These are phyloP conservation scores for Muscina levida DNA, from an alignment of 2,888 invertebrate species.

Conservation along the genomic window DNA sequence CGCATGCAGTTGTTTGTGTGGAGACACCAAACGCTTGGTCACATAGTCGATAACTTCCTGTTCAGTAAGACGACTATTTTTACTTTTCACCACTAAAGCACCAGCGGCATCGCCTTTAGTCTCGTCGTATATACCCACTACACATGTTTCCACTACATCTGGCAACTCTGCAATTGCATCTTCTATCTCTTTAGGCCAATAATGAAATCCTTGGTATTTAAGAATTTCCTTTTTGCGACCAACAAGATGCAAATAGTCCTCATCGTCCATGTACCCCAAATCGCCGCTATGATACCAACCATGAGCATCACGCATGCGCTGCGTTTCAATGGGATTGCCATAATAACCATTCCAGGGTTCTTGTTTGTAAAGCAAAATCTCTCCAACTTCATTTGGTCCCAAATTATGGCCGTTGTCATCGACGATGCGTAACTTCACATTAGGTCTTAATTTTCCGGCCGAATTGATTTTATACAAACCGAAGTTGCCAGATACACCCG, in stretches of 20 bases:
- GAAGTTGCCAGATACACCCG: slow-evolving; percentile 56
- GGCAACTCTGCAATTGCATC: slow-evolving; percentile 46
- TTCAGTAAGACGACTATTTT: slow-evolving; percentile 70
- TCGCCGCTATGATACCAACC: slow-evolving; percentile 76
- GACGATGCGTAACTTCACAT: slow-evolving; percentile 70
- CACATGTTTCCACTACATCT: no score
- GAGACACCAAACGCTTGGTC: slow-evolving; percentile 65
- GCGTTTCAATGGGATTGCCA: slow-evolving; percentile 70
- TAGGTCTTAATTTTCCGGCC: slow-evolving; percentile 69
- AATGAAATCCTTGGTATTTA: slow-evolving; percentile 70
- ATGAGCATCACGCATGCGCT: slow-evolving; percentile 67
- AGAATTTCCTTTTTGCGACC: slow-evolving; percentile 75
- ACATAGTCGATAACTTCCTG: slow-evolving; percentile 73
- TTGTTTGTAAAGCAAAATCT: slow-evolving; percentile 69
- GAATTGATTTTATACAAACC: slow-evolving; percentile 53
- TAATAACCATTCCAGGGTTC: slow-evolving; percentile 75
- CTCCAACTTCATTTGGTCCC: no score
- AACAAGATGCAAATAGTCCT: slow-evolving; percentile 71
- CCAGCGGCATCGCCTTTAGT: slow-evolving; percentile 73
- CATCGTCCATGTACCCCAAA: slow-evolving; percentile 74
- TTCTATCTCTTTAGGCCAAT: slow-evolving; percentile 60
- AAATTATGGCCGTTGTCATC: slow-evolving; percentile 69
- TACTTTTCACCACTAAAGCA: slow-evolving; percentile 71
- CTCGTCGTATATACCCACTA: slow-evolving; percentile 65
- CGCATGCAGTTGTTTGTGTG: slow-evolving; percentile 72